Base-by-base conservation (phyloP, 92 coral and sea anemone genomes). In the Zoanthus sansibaricus region DNA sequence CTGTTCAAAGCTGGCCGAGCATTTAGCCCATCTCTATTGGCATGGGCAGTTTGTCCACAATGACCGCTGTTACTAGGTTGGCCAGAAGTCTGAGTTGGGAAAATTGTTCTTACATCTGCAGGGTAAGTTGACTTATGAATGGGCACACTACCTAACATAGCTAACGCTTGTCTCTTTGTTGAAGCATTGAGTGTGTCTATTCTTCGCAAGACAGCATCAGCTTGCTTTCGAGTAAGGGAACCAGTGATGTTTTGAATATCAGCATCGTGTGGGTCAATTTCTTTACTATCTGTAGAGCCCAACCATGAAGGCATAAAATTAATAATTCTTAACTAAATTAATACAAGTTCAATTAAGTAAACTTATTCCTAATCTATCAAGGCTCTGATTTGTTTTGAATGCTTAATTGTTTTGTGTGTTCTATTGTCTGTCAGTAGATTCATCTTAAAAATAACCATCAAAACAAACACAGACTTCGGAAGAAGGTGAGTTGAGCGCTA, bases 161-260 rank as follows among this genome's bases (percentile, higher is more conserved):
- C 52, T 66, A 20, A 1, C 84, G 86, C 21, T 62, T 91, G 76
- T 67, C 87, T 91, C 86, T 95, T 97, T 51, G 96, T 94, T 45
- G 92, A 93, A 32, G 94, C 92, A 62, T 97, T 97, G 10, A 97
- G 86, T 9, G 96, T 95, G 83, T 97, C 90, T 49, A 97, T 94
- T 66, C 99, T 87, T 89, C 91, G 90, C 75, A 84, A 85, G 1
- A 97, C 99, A 9, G 98, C 99, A 52, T 97, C 98, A 10, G 99
- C 99, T 75, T 97, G 99, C 78, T 97, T 97, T 75, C 96, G 87
- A 4, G 99, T 97, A 44, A 97, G 89, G 5, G 99, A 97, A 30
- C 96, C 94, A 3, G 98, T 92, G 59, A 97, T 97, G 73, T 97
- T 94, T 61, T 91, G 88, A 45, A 92, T 92, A 61, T 88, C 94